Percentiles rank a stretch among this genome's conserved stretches.
phyloP scores from a whole-genome alignment of 2,113 vertebrate species.

The Columbina picui region DNA sequence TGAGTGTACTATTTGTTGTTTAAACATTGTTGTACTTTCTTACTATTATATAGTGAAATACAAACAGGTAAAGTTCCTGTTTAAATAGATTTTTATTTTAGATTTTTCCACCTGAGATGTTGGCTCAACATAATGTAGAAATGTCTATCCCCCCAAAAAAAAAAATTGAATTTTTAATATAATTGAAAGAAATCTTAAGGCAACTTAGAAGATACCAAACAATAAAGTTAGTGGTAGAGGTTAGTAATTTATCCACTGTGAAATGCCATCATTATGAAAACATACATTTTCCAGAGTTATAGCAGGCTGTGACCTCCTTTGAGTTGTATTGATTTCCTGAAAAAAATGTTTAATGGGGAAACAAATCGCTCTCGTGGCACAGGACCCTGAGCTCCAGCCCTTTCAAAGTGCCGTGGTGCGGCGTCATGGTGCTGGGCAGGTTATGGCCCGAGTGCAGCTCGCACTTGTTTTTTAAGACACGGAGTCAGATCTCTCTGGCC shows the following conservation, averaged over 20 bases:
- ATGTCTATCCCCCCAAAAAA: not conserved
- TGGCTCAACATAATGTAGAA: not conserved
- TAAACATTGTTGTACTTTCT: not conserved
- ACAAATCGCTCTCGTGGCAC: not conserved
- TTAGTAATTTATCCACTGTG: not conserved
- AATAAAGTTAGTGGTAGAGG: not conserved
- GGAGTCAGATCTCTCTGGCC: not conserved
- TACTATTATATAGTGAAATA: not conserved
- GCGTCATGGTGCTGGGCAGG: not conserved
- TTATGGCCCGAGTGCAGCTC: rapidly evolving
- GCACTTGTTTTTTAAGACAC: not conserved
- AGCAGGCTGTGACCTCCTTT: not conserved
- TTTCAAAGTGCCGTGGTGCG: not conserved
- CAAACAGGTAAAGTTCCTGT: not conserved
- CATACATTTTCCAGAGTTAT: not conserved
- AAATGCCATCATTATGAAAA: not conserved
- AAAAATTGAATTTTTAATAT: not conserved
- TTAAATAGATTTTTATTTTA: not conserved
- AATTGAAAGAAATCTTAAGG: not conserved
- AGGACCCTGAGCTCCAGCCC: not conserved
- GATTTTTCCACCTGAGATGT: not conserved
- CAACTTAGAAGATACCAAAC: not conserved
- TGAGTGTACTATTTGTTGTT: not conserved
- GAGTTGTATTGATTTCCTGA: constrained; percentile 8
- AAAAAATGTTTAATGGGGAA: not conserved